Evolutionary conservation across 2,888 invertebrate genomes (phyloP).

Genomic region (Barypeithes pellucidus): DNA sequence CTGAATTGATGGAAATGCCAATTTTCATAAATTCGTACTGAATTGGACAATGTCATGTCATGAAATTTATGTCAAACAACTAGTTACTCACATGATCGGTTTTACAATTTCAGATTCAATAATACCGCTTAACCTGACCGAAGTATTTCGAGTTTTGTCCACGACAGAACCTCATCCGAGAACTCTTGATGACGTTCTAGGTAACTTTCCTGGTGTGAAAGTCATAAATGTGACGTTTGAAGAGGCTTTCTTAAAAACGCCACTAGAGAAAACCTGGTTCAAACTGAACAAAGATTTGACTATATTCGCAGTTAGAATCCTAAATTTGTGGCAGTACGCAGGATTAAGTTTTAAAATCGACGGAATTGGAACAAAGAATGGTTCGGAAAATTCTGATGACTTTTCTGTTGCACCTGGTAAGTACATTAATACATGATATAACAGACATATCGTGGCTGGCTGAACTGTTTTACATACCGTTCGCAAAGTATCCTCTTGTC

Average conservation of each 20-base stretch:
- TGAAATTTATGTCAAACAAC: no score
- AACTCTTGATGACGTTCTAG: constrained; percentile 52
- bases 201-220: constrained; percentile 70
- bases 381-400: constrained; percentile 19
- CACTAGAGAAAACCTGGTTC: constrained; percentile 72
- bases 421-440: neutral
- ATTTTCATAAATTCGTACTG: no score
- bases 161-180: constrained; percentile 58
- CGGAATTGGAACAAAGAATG: constrained; percentile 35
- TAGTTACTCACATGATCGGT: no score
- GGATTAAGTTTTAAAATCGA: constrained; percentile 70
- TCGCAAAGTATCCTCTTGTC: no score
- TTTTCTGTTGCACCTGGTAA: constrained; percentile 42
- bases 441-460: no score
- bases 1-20: no score
- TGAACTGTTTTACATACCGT: no score
- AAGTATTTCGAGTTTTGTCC: constrained; percentile 60
- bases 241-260: constrained; percentile 72
- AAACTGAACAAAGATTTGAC: constrained; percentile 70
- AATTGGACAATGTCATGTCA: no score
- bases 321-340: constrained; percentile 74
- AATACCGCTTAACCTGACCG: constrained; percentile 51
- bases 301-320: constrained; percentile 72
- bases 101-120: constrained; percentile 22
- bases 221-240: constrained; percentile 68